Evolutionary conservation across 2,888 invertebrate genomes (phyloP), one percentile per base, ranked within the genome.

Genomic region (Horisme vitalbata): DNA sequence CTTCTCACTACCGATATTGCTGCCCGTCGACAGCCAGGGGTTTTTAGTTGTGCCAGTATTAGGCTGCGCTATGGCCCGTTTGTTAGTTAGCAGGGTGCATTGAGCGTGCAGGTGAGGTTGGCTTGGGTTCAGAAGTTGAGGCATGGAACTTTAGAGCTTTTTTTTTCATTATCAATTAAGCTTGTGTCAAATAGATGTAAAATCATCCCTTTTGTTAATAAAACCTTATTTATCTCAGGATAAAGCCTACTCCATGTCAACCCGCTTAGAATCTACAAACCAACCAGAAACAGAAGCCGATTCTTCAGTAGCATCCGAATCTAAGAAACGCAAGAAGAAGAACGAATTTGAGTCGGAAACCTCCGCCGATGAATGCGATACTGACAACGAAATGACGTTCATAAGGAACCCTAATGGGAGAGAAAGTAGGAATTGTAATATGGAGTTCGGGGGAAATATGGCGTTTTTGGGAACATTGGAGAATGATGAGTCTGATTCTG

Each of bases 401-500:
- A 92, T 93, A 46, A 73, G 66, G 57, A 89, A 81, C 41, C 87
- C 90, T 1, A 70, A 76, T 28, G 83, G 79, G 0, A 66, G 71
- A 5, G 79, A 80, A 28, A 76, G 61, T 36, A 81, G 79, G 45
- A 71, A 73, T 26, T 74, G 78, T 50, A 74, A 71, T 48, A 75
- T 77, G 41, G 91, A 74, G 65, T 90, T 66, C 28, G 68, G 74
- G 12, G 89, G 90, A 4, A 91, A 88, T 55, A 77, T 92, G 70
- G 87, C 91, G 0, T 91, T 92, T 32, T 43, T 87, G 8, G 77
- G 72, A 61, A 86, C 75, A 34, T 75, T 66, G 84, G 93, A 91
- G 60, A 75, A 88, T 7, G 94, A 93, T 45, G 94, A 94, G 51
- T 93, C 94, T 0, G 95, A 95, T 68, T 94, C 94, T 0, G 95